Evolutionary conservation across 2,888 invertebrate species (phyloP), one percentile per base, ranked within the genome.

Genomic region (Rhagophthalmus giganteus): DNA sequence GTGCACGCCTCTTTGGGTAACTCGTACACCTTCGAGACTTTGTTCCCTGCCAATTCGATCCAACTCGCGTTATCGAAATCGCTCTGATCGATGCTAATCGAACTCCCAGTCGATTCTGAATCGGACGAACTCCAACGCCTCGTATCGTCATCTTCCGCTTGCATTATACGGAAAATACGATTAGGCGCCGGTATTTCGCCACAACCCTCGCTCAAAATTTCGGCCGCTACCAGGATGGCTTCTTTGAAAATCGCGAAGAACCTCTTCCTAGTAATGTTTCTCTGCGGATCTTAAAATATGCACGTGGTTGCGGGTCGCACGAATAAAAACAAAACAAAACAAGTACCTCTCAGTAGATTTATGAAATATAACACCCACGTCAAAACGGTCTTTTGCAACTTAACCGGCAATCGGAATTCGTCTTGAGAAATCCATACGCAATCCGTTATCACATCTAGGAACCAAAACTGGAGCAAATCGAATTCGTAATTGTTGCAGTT

Each of bases 391-490:
- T 66, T 72, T 54, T 75, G 75, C 25, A 70, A 61, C 2, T 59
- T 42, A 8, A 62, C 59, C 1, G 67, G 59, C 51, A 75, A 70
- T 26, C 65, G 58, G 57, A 62, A 75, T 38, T 73, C 71, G 57
- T 75, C 75, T 54, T 75, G 75, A 1, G 65, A 46, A 51, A 65
- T 69, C 75, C 75, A 75, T 9, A 75, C 51, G 48, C 73, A 73
- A 59, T 75, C 75, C 0, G 70, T 66, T 2, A 75, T 49, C 8
- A 74, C 64, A 60, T 75, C 75, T 41, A 75, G 48, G 50, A 75
- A 70, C 75, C 75, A 75, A 57, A 74, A 75, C 46, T 75, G 74
- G 1, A 72, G 52, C 15, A 65, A 58, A 47, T 70, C 70, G 7
- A 62, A 57, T 41, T 63, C 59, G 35, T 71, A 74, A 39, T 70